Conservation (phyloP, 37 sponge, comb jelly and placozoan species). For the Dysidea cf. avara region DNA sequence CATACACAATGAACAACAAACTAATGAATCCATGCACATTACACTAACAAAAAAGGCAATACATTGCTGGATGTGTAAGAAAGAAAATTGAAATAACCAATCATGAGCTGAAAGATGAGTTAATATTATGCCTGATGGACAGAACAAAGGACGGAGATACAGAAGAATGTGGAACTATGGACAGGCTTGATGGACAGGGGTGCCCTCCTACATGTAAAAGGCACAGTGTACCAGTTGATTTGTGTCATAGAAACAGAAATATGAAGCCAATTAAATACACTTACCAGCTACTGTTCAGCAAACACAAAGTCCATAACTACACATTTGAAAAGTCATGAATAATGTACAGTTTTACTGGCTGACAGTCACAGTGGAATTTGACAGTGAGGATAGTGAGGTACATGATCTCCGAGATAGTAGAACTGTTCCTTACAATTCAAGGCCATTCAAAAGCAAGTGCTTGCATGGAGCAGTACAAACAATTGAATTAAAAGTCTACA, state of each 20-base stretch:
- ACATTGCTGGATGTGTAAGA: constrained; percentile 4
- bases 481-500: constrained; percentile 13
- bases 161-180: constrained; percentile 14
- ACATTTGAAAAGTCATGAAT: no score
- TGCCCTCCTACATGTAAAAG: constrained; percentile 20
- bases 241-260: constrained; percentile 9
- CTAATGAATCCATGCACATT: no score
- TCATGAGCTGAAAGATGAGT: constrained; percentile 21
- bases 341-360: constrained; percentile 35
- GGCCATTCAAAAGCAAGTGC: constrained; percentile 35
- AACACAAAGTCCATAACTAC: no score
- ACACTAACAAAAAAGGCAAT: no score
- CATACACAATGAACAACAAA: no score
- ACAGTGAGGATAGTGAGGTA: constrained; percentile 6
- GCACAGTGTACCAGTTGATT: constrained; percentile 15
- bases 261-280: no score
- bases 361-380: constrained; percentile 2
- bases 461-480: constrained; percentile 43
- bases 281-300: no score
- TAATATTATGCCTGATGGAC: constrained; percentile 11
- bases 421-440: constrained; percentile 33
- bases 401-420: constrained; percentile 20
- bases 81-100: constrained; percentile 11
- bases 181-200: constrained; percentile 14
- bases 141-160: constrained; percentile 3